A percentile compares a stretch with the other conserved stretches of the same genome.
Conservation (phyloP, 2,113 vertebrate species). For the Phycodurus eques region DNA sequence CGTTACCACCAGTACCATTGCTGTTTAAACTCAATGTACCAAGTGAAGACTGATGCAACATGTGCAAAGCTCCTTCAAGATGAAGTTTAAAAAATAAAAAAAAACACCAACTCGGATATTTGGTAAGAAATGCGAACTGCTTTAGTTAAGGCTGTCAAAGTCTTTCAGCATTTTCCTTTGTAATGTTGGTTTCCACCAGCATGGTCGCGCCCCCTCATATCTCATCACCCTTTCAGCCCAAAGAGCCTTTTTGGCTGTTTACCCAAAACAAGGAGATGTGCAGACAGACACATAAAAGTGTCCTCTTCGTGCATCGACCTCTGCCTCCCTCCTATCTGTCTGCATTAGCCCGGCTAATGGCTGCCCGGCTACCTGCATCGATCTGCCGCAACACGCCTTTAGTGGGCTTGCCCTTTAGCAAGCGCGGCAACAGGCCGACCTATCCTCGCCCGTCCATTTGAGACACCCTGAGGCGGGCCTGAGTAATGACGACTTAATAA, state of each 20-base stretch:
- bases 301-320: constrained; percentile 38
- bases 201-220: constrained; percentile 7
- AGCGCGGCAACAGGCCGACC: constrained; percentile 59
- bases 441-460: constrained; percentile 63
- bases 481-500: constrained; percentile 77
- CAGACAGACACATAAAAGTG: constrained; percentile 53
- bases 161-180: constrained; percentile 3
- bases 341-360: constrained; percentile 50
- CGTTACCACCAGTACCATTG: not conserved
- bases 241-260: constrained; percentile 72
- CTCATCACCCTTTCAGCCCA: constrained; percentile 58
- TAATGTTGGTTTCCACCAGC: not conserved
- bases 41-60: too few relatives aligned
- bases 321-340: constrained; percentile 48
- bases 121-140: not conserved
- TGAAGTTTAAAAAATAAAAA: not conserved
- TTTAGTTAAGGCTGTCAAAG: not conserved
- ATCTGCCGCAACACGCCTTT: constrained; percentile 55
- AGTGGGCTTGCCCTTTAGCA: constrained; percentile 50
- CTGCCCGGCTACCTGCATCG: constrained; percentile 48
- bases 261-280: constrained; percentile 64
- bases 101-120: not conserved
- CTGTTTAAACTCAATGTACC: too few relatives aligned
- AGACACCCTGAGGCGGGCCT: constrained; percentile 39
- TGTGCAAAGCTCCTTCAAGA: not conserved